Conservation (phyloP, 2,888 invertebrate species). For the Invenusta paracnida region DNA sequence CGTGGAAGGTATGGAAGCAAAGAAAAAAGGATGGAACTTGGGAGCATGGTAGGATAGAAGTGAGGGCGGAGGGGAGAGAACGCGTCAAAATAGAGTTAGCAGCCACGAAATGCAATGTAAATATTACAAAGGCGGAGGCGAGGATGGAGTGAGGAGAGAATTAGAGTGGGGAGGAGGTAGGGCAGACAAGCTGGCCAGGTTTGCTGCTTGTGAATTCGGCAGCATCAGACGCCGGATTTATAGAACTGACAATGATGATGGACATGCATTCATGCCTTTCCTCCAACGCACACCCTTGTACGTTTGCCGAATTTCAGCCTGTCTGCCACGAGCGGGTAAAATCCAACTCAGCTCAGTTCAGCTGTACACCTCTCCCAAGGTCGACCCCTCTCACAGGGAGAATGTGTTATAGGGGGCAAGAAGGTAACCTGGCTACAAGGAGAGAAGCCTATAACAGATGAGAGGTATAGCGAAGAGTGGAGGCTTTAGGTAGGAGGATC, state of each 20-base stretch:
- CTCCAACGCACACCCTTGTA: not conserved
- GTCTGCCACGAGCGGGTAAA: not conserved
- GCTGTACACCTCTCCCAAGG: no score
- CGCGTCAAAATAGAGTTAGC: not conserved
- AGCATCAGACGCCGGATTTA: conserved; percentile 22
- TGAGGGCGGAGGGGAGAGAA: not conserved
- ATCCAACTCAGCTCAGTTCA: no score
- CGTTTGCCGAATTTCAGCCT: not conserved
- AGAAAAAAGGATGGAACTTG: conserved; percentile 11
- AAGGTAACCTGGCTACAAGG: no score
- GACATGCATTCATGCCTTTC: conserved; percentile 5
- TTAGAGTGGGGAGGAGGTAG: not conserved
- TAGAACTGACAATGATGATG: conserved; percentile 29
- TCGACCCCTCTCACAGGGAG: no score
- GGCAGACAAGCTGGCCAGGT: no score
- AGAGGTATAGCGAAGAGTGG: no score
- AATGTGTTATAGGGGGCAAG: no score
- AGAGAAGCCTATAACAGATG: no score
- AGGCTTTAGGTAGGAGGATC: no score
- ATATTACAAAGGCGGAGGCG: no score
- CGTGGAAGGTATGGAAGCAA: not conserved
- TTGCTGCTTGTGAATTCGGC: not conserved
- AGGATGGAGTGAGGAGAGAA: not conserved
- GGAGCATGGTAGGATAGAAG: not conserved
- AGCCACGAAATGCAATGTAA: not conserved